Base-by-base conservation (phyloP, 1,140 invertebrate genomes). In the Ctenoplectra terminalis region DNA sequence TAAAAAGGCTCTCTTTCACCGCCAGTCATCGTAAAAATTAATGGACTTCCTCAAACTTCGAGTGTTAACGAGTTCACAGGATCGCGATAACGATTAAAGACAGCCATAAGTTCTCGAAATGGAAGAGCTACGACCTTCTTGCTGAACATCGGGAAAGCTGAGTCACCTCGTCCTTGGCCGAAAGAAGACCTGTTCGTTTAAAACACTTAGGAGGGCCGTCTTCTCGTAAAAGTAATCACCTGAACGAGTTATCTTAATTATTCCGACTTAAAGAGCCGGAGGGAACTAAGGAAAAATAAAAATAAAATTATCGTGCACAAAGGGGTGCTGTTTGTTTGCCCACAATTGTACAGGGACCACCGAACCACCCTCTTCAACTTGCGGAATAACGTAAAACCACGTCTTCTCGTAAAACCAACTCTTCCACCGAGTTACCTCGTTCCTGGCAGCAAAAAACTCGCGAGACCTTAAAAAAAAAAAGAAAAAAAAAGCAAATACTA, bases 11-110 rank as follows among this genome's bases (percentile, higher is more conserved):
- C 13, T 34, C 58, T 60, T 60, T 34, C 13, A 8, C 29, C 17
- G 29, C 58, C 8, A 60, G 58, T 60, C 58, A 34, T 34, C 58
- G 56, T 34, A 34, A 34, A 34, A 60, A 60, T 60, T 60, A 60
- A 60, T 34, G 58, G 34, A 60, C 31, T 60, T 13, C 4, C 1
- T 2, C 26, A 26, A 29, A 29, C 56, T 60, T 5, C 58, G 23
- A 31, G 56, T 58, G 56, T 31, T 20, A 34, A 60, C 31, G 31
- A 60, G 58, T 34, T 60, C 31, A 20, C 15, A 20, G 31, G 5
- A 34, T 8, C 58, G 31, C 20, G 31, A 60, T 60, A 60, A 60
- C 58, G 58, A 9, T 60, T 34, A 34, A 60, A 34, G 31, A 17
- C 31, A 6, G 56, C 8, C 56, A 34, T 20, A 34, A 58, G 29